Conservation (phyloP, 1,140 invertebrate species). For the Lepidotrigona ventralis region DNA sequence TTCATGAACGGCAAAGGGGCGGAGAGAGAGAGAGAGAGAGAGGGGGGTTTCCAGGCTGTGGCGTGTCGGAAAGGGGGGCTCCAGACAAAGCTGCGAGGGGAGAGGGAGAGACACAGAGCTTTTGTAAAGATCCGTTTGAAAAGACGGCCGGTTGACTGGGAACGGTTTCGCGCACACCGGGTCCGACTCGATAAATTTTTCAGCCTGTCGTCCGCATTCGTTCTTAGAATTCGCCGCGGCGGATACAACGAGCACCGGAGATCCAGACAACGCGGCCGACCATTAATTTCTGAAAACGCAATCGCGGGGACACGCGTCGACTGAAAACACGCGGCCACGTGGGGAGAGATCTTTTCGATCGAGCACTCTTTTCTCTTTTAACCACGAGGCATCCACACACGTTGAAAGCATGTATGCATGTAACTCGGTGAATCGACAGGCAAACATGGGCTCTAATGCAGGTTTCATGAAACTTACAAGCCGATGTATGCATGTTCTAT, state of each 20-base stretch:
- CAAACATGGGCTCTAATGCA: no score
- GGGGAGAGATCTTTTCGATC: neutral
- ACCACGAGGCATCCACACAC: neutral
- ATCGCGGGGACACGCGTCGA: slow-evolving; percentile 1
- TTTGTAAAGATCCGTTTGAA: slow-evolving; percentile 63
- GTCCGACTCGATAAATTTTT: slow-evolving; percentile 73
- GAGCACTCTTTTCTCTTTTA: neutral
- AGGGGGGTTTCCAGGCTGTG: slow-evolving; percentile 2
- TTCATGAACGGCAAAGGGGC: slow-evolving; percentile 44
- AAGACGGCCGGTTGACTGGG: slow-evolving; percentile 37
- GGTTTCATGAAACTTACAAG: no score
- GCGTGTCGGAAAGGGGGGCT: neutral
- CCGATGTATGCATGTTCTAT: no score
- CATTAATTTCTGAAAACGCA: slow-evolving; percentile 44
- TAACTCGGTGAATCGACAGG: no score
- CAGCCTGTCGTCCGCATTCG: slow-evolving; percentile 53
- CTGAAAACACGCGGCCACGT: neutral
- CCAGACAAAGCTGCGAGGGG: slow-evolving; percentile 51
- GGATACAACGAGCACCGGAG: slow-evolving; percentile 61
- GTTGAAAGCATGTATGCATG: no score
- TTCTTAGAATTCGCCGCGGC: slow-evolving; percentile 44
- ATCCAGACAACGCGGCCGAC: neutral
- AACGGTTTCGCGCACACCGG: neutral
- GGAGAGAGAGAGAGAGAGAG: no score
- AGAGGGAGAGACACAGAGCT: slow-evolving; percentile 35